phyloP scores from a whole-genome alignment of 1,140 invertebrate genomes.

The Notospermus geniculatus region DNA sequence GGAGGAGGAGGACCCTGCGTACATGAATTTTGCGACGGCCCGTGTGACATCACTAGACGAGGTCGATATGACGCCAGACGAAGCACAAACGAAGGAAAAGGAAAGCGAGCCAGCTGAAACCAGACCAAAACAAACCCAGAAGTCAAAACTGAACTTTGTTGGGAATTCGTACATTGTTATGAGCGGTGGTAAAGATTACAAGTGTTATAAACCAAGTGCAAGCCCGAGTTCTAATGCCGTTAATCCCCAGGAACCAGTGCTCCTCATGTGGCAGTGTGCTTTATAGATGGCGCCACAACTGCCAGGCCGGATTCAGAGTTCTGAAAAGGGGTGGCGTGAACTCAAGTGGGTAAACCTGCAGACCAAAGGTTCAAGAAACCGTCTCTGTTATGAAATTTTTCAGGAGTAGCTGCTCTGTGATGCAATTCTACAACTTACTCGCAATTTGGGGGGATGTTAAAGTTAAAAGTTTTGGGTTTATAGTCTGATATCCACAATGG shows the following conservation, averaged over 20 bases:
- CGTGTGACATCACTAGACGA: not conserved
- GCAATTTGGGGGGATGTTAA: too few species aligned
- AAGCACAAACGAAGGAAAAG: not conserved
- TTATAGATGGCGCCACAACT: too few species aligned
- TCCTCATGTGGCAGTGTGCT: constrained; percentile 4
- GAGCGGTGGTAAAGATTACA: not conserved
- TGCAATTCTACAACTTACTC: too few species aligned
- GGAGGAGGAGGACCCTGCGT: not conserved
- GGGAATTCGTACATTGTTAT: constrained; percentile 6
- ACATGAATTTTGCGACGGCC: not conserved
- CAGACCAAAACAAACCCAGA: not conserved
- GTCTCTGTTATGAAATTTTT: too few species aligned
- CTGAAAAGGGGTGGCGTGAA: too few species aligned
- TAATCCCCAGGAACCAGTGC: not conserved
- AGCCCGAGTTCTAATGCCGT: not conserved
- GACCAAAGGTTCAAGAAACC: too few species aligned
- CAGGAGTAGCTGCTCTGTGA: too few species aligned
- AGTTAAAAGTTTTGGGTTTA: too few species aligned
- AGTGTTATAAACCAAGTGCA: not conserved
- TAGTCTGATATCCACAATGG: too few species aligned
- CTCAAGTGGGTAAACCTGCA: too few species aligned
- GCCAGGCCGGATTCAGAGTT: too few species aligned
- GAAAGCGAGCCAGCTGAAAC: not conserved
- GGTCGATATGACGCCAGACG: not conserved
- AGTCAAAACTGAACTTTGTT: not conserved